phyloP scores from a whole-genome alignment of 2,888 invertebrate genomes.

The Philopedon plagiatum region DNA sequence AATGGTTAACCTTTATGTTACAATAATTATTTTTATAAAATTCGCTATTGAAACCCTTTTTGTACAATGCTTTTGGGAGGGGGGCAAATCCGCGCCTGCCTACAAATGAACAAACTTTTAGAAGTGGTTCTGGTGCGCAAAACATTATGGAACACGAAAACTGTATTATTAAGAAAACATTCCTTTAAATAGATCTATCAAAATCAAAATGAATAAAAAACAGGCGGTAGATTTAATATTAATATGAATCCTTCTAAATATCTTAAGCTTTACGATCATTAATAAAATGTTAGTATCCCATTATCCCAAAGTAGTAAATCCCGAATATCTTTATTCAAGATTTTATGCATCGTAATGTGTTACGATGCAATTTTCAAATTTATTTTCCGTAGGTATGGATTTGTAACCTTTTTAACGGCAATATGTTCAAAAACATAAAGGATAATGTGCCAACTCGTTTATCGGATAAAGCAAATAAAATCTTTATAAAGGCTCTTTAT shows the following conservation, averaged over 20 bases:
- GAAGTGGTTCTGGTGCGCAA: no score
- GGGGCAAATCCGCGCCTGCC: no score
- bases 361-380: constrained; percentile 46
- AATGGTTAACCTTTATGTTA: no score
- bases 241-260: constrained; percentile 18
- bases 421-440: constrained; percentile 40
- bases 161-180: no score
- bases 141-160: no score
- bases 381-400: constrained; percentile 46
- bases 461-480: constrained; percentile 34
- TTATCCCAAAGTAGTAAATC: constrained; percentile 40
- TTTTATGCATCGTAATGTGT: constrained; percentile 48
- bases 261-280: constrained; percentile 45
- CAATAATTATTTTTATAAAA: no score
- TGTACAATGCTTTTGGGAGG: no score
- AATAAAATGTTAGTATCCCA: constrained; percentile 37
- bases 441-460: constrained; percentile 32
- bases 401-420: constrained; percentile 46
- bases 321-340: constrained; percentile 44
- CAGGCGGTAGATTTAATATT: no score
- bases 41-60: no score
- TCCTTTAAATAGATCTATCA: no score
- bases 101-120: no score
- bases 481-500: constrained; percentile 17
- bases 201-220: no score